These are phyloP conservation scores for Neoscelio sp. DNA, from an alignment of 2,888 invertebrate species.

Conservation along the genomic window DNA sequence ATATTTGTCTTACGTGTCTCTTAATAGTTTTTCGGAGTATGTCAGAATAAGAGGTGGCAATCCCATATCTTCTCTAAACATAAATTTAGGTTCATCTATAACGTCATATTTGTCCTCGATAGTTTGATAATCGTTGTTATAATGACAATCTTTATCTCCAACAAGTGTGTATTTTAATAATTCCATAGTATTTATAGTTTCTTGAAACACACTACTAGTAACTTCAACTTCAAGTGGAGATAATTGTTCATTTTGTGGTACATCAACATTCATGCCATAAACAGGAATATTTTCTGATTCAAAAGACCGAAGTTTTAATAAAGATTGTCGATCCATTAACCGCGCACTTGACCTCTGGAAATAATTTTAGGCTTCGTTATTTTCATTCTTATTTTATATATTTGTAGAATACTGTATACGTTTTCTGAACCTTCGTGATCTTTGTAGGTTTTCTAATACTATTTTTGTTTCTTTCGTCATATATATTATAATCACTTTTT, in stretches of 20 bases:
- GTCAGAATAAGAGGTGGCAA: constrained; percentile 64
- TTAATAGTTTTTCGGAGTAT: constrained; percentile 72
- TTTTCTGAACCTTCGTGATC: too few species aligned
- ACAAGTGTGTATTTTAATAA: constrained; percentile 68
- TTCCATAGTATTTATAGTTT: constrained; percentile 69
- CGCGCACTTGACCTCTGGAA: too few species aligned
- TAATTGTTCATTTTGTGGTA: constrained; percentile 54
- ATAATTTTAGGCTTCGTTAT: too few species aligned
- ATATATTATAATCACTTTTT: too few species aligned
- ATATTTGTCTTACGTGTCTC: constrained; percentile 72
- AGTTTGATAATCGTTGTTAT: constrained; percentile 9
- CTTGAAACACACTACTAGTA: constrained; percentile 70
- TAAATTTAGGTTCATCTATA: constrained; percentile 63
- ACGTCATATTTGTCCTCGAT: constrained; percentile 65
- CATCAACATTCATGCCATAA: constrained; percentile 67
- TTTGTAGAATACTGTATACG: too few species aligned
- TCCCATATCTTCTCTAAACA: constrained; percentile 70
- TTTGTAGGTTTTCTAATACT: too few species aligned
- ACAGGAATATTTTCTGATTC: constrained; percentile 71
- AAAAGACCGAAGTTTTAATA: not conserved
- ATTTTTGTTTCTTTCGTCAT: too few species aligned
- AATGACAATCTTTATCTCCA: constrained; percentile 5
- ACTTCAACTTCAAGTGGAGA: constrained; percentile 68
- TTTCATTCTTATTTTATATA: too few species aligned
- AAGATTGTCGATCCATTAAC: too few species aligned